Evolutionary conservation across 2,888 invertebrate species (phyloP), one percentile per base, ranked within the genome.

Genomic region (Cephus nigrinus): DNA sequence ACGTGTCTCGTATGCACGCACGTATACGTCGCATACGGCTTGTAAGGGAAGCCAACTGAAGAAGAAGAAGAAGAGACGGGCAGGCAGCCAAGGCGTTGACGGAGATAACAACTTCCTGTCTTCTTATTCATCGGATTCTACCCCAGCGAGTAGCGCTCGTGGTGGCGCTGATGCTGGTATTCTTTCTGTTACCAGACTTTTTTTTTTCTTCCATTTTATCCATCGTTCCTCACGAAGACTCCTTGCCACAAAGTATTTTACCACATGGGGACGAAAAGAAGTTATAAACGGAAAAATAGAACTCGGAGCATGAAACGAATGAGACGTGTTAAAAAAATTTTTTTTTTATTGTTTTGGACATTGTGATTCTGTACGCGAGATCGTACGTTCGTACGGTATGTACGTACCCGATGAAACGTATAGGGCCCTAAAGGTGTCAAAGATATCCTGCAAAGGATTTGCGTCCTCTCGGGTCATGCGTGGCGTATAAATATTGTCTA

Each of bases 401-500:
- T 2, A 40, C 5, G 23, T 55, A 55, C 23, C 40, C 9, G 23
- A 55, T 9, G 55, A 23, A 55, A 55, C 55, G 0, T 55, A 55
- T 55, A 55, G 55, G 23, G 55, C 55, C 55, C 23, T 9, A 55
- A 23, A 55, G 23, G 23, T 23, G 55, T 23, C 9, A 55, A 55
- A 55, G 9, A 55, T 23, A 55, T 55, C 55, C 55, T 55, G 55
- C 1, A 55, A 55, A 55, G 55, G 55, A 55, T 55, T 55, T 55
- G 23, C 32, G 32, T 71, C 9, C 71, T 31, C 83, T 87, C 87
- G 78, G 81, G 85, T 86, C 85, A 86, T 89, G 87, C 86, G 85
- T 86, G 83, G 85, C 87, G 84, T 90, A 90, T 89, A 90, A 90
- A 90, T 90, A 90, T 90, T 89, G 85, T 89, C 84, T 85, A 88